Percentiles rank a stretch among this genome's conserved stretches.
Evolutionary conservation across 1,140 invertebrate genomes (phyloP).

Genomic region (Cherax quadricarinatus): DNA sequence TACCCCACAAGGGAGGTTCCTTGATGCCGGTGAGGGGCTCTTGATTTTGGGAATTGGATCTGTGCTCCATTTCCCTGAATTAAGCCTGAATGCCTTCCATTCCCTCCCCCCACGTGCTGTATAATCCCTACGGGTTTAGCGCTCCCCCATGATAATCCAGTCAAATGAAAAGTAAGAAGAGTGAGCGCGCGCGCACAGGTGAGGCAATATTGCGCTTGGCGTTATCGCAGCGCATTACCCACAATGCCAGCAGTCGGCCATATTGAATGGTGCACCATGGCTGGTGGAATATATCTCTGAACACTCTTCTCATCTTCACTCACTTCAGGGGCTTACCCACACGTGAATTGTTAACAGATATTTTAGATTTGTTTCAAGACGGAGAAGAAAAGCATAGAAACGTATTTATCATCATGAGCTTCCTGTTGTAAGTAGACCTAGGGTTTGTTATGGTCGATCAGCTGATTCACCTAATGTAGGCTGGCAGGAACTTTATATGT

Average conservation of each 20-base stretch:
- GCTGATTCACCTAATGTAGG: conserved; percentile 43
- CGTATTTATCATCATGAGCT: conserved; percentile 75
- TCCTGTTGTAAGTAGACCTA: conserved; percentile 75
- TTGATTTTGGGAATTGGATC: too few species aligned
- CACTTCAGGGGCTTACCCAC: not conserved
- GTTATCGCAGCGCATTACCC: conserved; percentile 23
- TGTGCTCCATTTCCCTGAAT: too few species aligned
- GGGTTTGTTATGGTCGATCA: conserved; percentile 63
- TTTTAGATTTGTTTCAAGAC: not conserved
- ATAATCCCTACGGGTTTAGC: too few species aligned
- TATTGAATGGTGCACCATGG: conserved; percentile 39
- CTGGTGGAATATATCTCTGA: conserved; percentile 1
- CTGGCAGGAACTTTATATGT: too few species aligned
- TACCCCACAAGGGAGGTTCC: too few species aligned
- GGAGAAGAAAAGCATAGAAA: not conserved
- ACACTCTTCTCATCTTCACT: conserved; percentile 3
- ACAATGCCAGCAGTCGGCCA: conserved; percentile 44
- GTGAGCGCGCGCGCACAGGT: not conserved
- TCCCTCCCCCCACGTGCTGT: too few species aligned
- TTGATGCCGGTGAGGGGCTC: too few species aligned
- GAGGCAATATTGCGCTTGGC: not conserved
- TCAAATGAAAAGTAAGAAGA: too few species aligned
- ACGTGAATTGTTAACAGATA: not conserved
- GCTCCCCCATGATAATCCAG: too few species aligned
- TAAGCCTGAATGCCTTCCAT: too few species aligned